Evolutionary conservation across 1,140 invertebrate genomes (phyloP), one percentile per base, ranked within the genome.

Genomic region (Bradynema listronoti): DNA sequence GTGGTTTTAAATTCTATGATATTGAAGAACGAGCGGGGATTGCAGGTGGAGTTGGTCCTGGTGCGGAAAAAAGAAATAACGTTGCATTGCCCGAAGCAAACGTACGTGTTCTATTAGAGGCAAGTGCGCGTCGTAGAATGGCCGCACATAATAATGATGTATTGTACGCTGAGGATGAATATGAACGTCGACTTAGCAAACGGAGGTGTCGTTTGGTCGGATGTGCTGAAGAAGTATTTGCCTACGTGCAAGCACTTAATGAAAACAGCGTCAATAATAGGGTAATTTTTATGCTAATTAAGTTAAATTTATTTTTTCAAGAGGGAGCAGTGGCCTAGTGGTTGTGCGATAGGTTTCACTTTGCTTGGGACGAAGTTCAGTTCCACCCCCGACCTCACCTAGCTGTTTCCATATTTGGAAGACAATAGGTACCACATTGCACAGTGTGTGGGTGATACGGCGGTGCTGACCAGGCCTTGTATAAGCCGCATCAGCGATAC

Each of bases 161-260:
- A 24, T 62, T 60, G 22, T 43, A 58, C 22, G 56, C 63, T 32
- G 67, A 69, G 52, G 30, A 39, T 27, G 67, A 69, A 16, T 56
- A 56, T 54, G 67, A 69, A 43, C 55, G 56, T 33, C 42, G 56
- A 22, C 36, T 58, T 22, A 56, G 54, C 39, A 72, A 68, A 25
- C 36, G 50, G 43, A 73, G 62, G 19, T 69, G 64, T 42, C 55
- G 67, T 32, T 41, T 69, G 27, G 22, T 69, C 16, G 29, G 43
- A 2, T 58, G 47, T 47, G 59, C 67, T 6, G 69, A 71, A 54
- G 67, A 69, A 46, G 71, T 69, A 4, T 69, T 69, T 56, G 56
- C 56, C 6, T 56, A 63, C 29, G 53, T 69, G 19, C 55, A 69
- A 36, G 42, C 68, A 1, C 50, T 68, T 30, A 62, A 29, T 43